Percentiles rank a stretch among this genome's conserved stretches.
phyloP scores from a whole-genome alignment of 2,797 vertebrate genomes.

The Tenualosa ilisha region DNA sequence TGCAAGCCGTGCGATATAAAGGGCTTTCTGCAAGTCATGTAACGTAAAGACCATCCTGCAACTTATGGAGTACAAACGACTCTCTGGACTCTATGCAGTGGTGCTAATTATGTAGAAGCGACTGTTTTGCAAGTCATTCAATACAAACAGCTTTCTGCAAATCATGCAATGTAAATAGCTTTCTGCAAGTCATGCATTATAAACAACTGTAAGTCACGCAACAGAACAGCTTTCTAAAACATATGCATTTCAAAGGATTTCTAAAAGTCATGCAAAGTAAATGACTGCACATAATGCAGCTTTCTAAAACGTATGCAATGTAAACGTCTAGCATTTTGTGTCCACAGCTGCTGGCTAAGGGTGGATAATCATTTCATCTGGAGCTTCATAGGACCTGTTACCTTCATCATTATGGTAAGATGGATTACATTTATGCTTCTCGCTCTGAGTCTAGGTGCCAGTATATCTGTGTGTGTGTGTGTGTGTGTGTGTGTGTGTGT shows the following conservation, averaged over 20 bases:
- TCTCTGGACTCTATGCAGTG: no score
- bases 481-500: constrained; percentile 12
- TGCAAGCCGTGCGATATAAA: no score
- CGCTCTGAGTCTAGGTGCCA: neutral
- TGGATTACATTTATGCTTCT: neutral
- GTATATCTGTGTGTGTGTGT: constrained; percentile 33
- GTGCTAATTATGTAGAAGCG: no score
- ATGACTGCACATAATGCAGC: neutral
- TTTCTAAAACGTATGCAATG: neutral
- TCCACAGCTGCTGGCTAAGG: constrained; percentile 92
- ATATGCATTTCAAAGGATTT: no score
- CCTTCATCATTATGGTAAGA: constrained; percentile 95
- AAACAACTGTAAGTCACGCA: neutral
- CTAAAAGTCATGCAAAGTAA: neutral
- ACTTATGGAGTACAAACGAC: no score
- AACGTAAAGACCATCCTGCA: neutral
- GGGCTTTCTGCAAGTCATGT: neutral
- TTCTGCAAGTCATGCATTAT: neutral
- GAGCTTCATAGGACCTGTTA: constrained; percentile 99
- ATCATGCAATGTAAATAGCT: neutral
- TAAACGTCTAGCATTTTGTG: constrained; percentile 1
- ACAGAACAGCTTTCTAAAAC: no score
- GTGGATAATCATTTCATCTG: constrained; percentile 99
- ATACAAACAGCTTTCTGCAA: neutral
- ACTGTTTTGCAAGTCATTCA: neutral